Evolutionary conservation across 1,140 invertebrate genomes (phyloP), one percentile per base, ranked within the genome.

Genomic region (Antheraea mylitta): DNA sequence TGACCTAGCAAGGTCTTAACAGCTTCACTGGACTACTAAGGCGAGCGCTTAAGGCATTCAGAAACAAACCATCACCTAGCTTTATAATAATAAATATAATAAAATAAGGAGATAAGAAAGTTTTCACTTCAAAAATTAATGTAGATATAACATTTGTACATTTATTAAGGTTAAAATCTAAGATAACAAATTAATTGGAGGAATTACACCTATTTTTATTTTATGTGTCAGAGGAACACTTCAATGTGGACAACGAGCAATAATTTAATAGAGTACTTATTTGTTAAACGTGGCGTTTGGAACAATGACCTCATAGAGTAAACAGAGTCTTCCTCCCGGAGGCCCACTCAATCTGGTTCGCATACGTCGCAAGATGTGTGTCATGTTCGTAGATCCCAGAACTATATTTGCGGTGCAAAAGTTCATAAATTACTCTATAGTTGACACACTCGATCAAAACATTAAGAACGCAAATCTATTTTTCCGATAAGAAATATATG

Each of bases 221-320:
- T 30, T 61, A 2, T 53, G 45, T 53, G 45, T 13, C 45, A 53
- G 16, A 53, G 45, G 45, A 53, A 53, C 45, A 53, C 16, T 13
- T 5, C 13, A 53, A 53, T 53, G 13, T 6, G 45, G 45, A 13
- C 45, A 53, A 53, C 45, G 45, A 53, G 45, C 45, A 16, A 53
- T 53, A 53, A 53, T 53, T 53, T 53, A 53, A 53, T 53, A 53
- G 45, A 53, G 45, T 53, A n/a, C 7, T 13, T 1, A 53, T 53
- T 53, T 53, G 13, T 30, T 16, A 22, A 22, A 61, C 64, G 18
- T 75, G 78, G 81, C 79, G 84, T 78, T 83, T 82, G 76, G 85
- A 88, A 87, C 87, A 83, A 88, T 86, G 87, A 88, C 82, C 87
- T 83, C 82, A 80, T 83, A 82, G 69, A 81, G 81, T 87, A 85